These are phyloP conservation scores for Oxyruncus cristatus DNA, from an alignment of 2,113 vertebrate genomes.

Conservation along the genomic window DNA sequence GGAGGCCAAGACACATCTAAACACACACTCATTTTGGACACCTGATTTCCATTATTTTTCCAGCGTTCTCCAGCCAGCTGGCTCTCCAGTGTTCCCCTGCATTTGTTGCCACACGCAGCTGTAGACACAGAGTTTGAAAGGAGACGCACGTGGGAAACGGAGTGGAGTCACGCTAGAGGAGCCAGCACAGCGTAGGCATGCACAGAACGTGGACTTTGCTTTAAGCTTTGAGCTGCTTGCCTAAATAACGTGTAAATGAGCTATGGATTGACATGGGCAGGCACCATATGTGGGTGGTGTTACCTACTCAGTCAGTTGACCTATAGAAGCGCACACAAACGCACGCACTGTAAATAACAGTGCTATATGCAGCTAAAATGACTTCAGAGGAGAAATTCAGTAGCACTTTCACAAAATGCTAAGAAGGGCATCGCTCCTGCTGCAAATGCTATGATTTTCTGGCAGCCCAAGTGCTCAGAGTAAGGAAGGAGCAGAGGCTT, in stretches of 20 bases:
- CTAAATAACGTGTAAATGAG: neutral
- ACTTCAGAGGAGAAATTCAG: neutral
- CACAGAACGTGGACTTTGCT: neutral
- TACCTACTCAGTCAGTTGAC: neutral
- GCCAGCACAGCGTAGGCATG: neutral
- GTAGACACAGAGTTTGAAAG: neutral
- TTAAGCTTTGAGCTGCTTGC: neutral
- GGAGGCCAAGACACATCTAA: constrained; percentile 10
- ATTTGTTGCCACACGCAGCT: neutral
- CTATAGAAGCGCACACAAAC: neutral
- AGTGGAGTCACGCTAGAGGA: neutral
- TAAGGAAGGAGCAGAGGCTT: neutral
- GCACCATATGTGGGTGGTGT: neutral
- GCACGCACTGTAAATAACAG: neutral
- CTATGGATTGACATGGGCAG: neutral
- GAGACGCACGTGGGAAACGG: neutral
- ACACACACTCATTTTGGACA: neutral
- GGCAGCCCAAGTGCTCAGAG: neutral
- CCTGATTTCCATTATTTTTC: constrained; percentile 31
- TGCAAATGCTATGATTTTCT: neutral
- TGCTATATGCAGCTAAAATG: neutral
- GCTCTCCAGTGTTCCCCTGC: neutral
- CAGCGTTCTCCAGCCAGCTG: neutral
- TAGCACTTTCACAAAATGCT: neutral
- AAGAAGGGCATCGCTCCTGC: neutral